These are phyloP conservation scores for Myrmophylax atrothorax DNA, from an alignment of 2,113 vertebrate species.

Conservation along the genomic window DNA sequence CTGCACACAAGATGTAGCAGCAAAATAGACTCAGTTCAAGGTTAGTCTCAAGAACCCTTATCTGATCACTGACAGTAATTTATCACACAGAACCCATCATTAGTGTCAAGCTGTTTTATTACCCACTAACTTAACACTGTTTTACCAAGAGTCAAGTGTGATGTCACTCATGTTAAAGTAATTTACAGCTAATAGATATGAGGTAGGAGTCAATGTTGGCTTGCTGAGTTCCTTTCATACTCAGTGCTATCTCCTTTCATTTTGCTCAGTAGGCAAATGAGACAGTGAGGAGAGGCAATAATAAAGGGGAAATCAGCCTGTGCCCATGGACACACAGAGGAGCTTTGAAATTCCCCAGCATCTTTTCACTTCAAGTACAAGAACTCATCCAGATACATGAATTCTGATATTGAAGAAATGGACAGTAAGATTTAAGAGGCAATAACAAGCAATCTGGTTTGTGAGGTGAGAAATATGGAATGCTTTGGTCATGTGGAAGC, in stretches of 20 bases:
- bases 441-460: neutral
- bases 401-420: neutral
- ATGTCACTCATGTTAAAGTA: conserved; percentile 72
- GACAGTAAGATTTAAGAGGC: neutral
- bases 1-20: conserved; percentile 50
- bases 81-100: conserved; percentile 71
- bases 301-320: neutral
- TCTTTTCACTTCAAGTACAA: neutral
- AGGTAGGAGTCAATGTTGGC: conserved; percentile 44
- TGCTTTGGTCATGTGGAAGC: neutral
- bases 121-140: conserved; percentile 70
- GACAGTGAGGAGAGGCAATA: neutral
- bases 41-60: conserved; percentile 70
- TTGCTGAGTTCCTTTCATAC: conserved; percentile 41
- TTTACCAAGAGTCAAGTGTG: conserved; percentile 71
- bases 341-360: neutral
- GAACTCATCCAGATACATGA: neutral
- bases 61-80: conserved; percentile 71
- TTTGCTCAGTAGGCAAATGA: conserved; percentile 15
- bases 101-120: conserved; percentile 75
- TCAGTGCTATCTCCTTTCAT: neutral
- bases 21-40: conserved; percentile 64
- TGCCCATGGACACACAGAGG: neutral
- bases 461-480: neutral
- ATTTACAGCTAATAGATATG: conserved; percentile 64